Evolutionary conservation across 2,797 vertebrate species (phyloP), one percentile per base, ranked within the genome.

Genomic region (Hyperoplus lanceolatus): DNA sequence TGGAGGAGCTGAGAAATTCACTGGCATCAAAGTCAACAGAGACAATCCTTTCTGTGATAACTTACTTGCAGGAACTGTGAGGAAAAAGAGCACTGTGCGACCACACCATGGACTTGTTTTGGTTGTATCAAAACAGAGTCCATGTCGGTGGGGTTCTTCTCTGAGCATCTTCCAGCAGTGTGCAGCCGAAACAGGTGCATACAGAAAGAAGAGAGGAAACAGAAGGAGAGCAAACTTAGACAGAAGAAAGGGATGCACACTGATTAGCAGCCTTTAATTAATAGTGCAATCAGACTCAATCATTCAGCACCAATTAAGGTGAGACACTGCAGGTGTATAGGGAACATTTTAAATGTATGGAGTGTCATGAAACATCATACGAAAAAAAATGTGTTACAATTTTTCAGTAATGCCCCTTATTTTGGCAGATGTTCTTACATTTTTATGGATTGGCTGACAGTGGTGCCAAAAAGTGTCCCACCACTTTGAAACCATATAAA

Each of bases 11-110:
- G 39, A 41, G 48, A 76, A 43, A 57, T 10, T 15, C 46, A 48
- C 53, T 2, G 29, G 62, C 67, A 73, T 83, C 75, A 69, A 71
- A 74, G 74, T 70, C 67, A 79, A 83, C 69, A 73, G 66, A 77
- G 72, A 58, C 73, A 59, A 77, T 70, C 49, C 29, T 29, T 29
- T 60, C 21, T 42, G 78, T 16, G 61, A 72, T 79, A 66, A 73
- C 13, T 55, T 50, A 42, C 38, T 36, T 65, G 65, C 42, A 55
- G 67, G 48, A 81, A 83, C 62, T 66, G 54, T 45, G 63, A 71
- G 67, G 42, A 69, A 56, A 16, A 67, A 54, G 63, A 77, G 13
- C 9, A 1, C 16, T 3, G 50, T 53, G 53, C 41, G 39, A 45
- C n/a, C 45, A 42, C 80, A 58, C 7, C 13, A 39, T 65, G 60